Base-by-base conservation (phyloP, 1,140 invertebrate species). In the Dufourea novaeangliae region DNA sequence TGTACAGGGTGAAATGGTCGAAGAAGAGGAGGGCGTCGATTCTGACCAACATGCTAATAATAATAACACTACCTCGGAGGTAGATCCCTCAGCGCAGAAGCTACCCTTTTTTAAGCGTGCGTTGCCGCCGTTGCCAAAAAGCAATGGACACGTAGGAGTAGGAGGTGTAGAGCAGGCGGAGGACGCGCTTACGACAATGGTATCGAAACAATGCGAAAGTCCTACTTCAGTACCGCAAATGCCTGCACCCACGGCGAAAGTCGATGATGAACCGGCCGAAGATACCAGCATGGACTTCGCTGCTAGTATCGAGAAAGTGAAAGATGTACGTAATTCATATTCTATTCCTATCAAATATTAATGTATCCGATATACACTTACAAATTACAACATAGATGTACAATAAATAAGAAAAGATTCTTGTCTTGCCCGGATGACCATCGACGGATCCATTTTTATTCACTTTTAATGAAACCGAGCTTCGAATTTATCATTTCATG, bases 301-400 rank as follows among this genome's bases (percentile, higher is more conserved):
- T 22, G 96, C 96, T 5, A 98, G 97, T 81, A 98, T 98, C 87
- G 96, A 98, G 89, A 97, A 97, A 95, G 97, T 98, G 25, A 98
- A 98, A 94, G 97, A 98, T 93, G 97, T 98, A 93, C 94, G 96
- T 95, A 70, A 68, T 57, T 66, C 32, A 74, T 29, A 22, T 57
- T n/a, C n/a, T n/a, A n/a, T n/a, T n/a, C n/a, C n/a, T n/a, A n/a
- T n/a, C n/a, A n/a, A n/a, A n/a, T n/a, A n/a, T n/a, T n/a, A n/a
- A n/a, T n/a, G n/a, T n/a, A n/a, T n/a, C n/a, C n/a, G n/a, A n/a
- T n/a, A n/a, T n/a, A n/a, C n/a, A n/a, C n/a, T n/a, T n/a, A n/a
- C n/a, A n/a, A n/a, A n/a, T n/a, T n/a, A n/a, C n/a, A n/a, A n/a
- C n/a, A n/a, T n/a, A n/a, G n/a, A n/a, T n/a, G n/a, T n/a, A n/a